A percentile compares a stretch with the other conserved stretches of the same genome.
These are phyloP conservation scores for Oceanodroma leucorhoa DNA, from an alignment of 2,797 vertebrate species.

Conservation along the genomic window DNA sequence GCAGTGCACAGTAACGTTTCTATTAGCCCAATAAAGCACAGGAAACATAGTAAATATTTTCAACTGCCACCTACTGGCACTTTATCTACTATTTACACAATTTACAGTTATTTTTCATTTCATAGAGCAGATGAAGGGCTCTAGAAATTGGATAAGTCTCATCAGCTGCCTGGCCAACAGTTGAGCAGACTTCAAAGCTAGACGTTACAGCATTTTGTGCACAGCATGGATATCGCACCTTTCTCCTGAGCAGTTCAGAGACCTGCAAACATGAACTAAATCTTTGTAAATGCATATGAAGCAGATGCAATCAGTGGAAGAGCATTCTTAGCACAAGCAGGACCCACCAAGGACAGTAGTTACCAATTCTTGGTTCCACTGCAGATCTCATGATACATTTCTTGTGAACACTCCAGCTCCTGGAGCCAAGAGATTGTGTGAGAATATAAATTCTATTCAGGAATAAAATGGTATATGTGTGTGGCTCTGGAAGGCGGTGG, in stretches of 20 bases:
- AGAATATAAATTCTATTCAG: neutral
- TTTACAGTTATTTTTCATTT: conserved; percentile 31
- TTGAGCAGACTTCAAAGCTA: neutral
- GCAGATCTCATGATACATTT: neutral
- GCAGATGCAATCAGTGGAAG: neutral
- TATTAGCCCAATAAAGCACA: neutral
- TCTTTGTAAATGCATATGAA: neutral
- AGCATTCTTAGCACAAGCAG: neutral
- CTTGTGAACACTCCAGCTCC: neutral
- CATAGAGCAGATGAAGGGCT: conserved; percentile 6
- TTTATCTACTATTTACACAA: conserved; percentile 21
- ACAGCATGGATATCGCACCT: neutral
- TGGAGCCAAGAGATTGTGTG: neutral
- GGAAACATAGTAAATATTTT: conserved; percentile 24
- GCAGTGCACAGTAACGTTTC: neutral
- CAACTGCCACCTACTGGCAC: neutral
- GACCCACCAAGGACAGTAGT: neutral
- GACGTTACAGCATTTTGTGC: neutral
- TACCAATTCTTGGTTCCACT: neutral
- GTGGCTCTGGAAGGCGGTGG: neutral
- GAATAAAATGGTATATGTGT: neutral
- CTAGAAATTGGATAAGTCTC: conserved; percentile 17
- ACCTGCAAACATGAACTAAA: neutral
- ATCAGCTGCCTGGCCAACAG: conserved; percentile 11
- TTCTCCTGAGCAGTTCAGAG: neutral